Base-by-base conservation (phyloP, 1,140 invertebrate genomes). In the Belonocnema kinseyi region DNA sequence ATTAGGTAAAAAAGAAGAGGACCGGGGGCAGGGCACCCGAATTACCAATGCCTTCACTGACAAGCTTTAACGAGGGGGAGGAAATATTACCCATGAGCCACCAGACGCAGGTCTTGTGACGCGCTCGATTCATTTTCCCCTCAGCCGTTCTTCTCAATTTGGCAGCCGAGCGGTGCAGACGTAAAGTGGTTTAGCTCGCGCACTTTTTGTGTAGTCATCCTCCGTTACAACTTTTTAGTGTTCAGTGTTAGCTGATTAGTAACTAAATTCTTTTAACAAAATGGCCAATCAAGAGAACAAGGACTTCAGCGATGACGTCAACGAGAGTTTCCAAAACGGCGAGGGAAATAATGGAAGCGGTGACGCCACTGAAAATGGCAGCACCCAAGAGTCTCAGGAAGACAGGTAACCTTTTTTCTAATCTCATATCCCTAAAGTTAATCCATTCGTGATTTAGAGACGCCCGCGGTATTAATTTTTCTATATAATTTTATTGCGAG, bases 201-300 rank as follows among this genome's bases (percentile, higher is more conserved):
- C 46, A 53, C 1, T 66, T 26, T 5, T 19, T 50, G 66, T n/a
- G 16, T 46, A 21, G 40, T 56, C n/a, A 56, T 19, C 11, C 54
- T 40, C 61, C 21, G 26, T 61, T 61, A 40, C 12, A 61, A 33
- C 33, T 33, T 33, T 21, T 13, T 66, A 66, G 61, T 66, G 61
- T 66, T 66, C 16, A 33, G 14, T 70, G 17, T 50, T 70, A 14
- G 16, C 50, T 56, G 17, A 66, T 50, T 80, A 76, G 77, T 50
- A 74, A 76, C 21, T 78, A 80, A 66, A 2, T 51, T 76, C 11
- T 74, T 46, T 76, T 78, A 78, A 74, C 61, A 84, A 17, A 73
- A 89, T 89, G 88, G 84, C 88, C 54, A 88, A 89, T 81, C 88
- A 89, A 79, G 89, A 89, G 75, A 88, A 85, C 54, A 90, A 90